Conservation (phyloP, 2,888 invertebrate species). For the Euzophera pinguis region DNA sequence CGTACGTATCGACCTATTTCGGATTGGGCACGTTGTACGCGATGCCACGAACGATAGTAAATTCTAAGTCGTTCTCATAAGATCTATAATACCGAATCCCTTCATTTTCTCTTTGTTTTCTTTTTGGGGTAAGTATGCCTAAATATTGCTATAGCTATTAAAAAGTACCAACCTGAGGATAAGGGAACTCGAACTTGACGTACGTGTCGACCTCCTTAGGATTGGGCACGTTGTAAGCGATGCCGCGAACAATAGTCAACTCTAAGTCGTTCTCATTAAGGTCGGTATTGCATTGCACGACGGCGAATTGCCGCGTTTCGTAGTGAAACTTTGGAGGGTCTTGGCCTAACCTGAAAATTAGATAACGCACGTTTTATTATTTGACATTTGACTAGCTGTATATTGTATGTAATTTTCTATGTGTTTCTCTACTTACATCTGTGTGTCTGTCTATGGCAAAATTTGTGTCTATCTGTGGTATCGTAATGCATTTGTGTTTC, state of each 20-base stretch:
- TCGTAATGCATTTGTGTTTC: too few species aligned
- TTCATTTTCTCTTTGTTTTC: too few species aligned
- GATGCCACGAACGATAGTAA: constrained; percentile 91
- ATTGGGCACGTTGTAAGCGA: constrained; percentile 90
- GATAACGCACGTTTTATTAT: too few species aligned
- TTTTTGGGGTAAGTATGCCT: neutral
- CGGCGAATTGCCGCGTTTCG: constrained; percentile 92
- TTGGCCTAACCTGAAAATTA: constrained; percentile 59
- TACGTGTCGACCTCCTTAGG: constrained; percentile 95
- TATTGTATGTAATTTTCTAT: too few species aligned
- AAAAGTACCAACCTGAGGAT: constrained; percentile 83
- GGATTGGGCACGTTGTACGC: constrained; percentile 91
- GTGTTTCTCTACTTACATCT: too few species aligned
- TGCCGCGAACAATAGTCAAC: constrained; percentile 90
- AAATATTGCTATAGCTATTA: neutral
- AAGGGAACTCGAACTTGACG: constrained; percentile 95
- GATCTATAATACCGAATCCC: too few species aligned
- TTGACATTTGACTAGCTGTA: too few species aligned
- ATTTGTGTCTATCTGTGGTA: too few species aligned
- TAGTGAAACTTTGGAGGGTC: constrained; percentile 94
- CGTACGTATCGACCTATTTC: constrained; percentile 94
- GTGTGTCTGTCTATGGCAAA: too few species aligned
- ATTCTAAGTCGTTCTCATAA: constrained; percentile 94
- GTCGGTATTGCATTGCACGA: constrained; percentile 97
- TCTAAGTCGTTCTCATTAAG: constrained; percentile 94